Percentiles rank a stretch among this genome's conserved stretches.
These are phyloP conservation scores for Todiramphus saurophagus DNA, from an alignment of 2,113 vertebrate genomes.

Conservation along the genomic window DNA sequence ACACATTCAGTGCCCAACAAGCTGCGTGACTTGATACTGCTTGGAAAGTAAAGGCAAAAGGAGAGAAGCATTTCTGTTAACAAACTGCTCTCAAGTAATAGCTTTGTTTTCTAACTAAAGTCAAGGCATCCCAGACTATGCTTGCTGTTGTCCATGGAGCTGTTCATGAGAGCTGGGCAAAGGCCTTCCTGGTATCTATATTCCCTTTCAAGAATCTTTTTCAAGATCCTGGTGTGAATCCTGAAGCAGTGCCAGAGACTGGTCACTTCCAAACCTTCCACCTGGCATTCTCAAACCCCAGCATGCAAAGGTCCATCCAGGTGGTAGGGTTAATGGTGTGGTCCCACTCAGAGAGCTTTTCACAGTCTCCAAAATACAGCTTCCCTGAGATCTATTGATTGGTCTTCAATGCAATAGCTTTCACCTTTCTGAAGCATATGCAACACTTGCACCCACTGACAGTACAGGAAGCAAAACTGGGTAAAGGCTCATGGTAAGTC, in stretches of 20 bases:
- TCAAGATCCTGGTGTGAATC: background rate
- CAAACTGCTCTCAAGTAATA: background rate
- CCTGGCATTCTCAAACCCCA: background rate
- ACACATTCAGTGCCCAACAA: background rate
- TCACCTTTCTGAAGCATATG: background rate
- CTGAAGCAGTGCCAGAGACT: background rate
- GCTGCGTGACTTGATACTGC: background rate
- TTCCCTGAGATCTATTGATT: background rate
- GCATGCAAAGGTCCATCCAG: background rate
- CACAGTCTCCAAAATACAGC: background rate
- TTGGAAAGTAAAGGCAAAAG: background rate
- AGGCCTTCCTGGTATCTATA: rapidly evolving
- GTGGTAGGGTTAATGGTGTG: background rate
- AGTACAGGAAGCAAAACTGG: background rate
- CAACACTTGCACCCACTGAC: background rate
- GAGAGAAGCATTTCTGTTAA: background rate
- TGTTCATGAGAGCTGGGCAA: background rate
- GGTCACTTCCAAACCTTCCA: background rate
- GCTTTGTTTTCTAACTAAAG: background rate
- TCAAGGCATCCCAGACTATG: background rate
- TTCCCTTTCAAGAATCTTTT: background rate
- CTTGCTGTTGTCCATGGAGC: background rate
- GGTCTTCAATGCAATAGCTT: background rate
- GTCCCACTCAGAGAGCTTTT: background rate
- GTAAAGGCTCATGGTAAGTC: background rate